Base-by-base conservation (phyloP, 2,888 invertebrate species). In the Coelopa pilipes region DNA sequence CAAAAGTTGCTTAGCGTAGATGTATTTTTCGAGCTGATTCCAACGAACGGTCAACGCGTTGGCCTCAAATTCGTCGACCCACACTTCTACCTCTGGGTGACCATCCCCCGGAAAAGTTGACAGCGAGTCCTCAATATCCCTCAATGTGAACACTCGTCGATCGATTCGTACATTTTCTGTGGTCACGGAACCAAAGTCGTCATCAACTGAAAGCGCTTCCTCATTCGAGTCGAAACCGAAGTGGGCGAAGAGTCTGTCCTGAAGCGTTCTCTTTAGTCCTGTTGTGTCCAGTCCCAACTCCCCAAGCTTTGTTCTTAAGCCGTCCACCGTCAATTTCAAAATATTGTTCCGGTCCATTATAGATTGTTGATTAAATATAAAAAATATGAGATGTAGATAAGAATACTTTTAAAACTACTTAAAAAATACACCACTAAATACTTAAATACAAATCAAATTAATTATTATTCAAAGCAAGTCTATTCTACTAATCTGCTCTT, bases 1-100 rank as follows among this genome's bases (percentile, higher is more conserved):
- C 17, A 74, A 57, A 45, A 74, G 60, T n/a, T 73, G 73, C 49
- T 73, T 63, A 1, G 55, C 62, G 34, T 73, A 73, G 3, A 73
- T 53, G 21, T 55, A 68, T n/a, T 62, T 62, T 34, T 73, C 69
- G 11, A 73, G 63, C 7, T 69, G 55, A 21, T 69, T 73, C 73
- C 72, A 73, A 4, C 53, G n/a, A n/a, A 73, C 73, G 12, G 73
- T 17, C 10, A 45, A 12, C 15, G 73, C 69, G 21, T 69, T 73
- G n/a, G 13, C 69, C 21, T 73, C 69, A 62, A 73, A 73, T 19
- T 69, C 62, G 34, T 68, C 45, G 3, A 68, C 1, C 73, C 73
- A 68, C 59, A 50, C 53, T 19, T 47, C 68, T 11, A 74, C n/a
- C 1, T 65, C 34, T n/a, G 71, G 55, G 17, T 73, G 60, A 11